Evolutionary conservation across 2,113 vertebrate genomes (phyloP), one percentile per base, ranked within the genome.

Genomic region (Gnathonemus echidnorhynchus): DNA sequence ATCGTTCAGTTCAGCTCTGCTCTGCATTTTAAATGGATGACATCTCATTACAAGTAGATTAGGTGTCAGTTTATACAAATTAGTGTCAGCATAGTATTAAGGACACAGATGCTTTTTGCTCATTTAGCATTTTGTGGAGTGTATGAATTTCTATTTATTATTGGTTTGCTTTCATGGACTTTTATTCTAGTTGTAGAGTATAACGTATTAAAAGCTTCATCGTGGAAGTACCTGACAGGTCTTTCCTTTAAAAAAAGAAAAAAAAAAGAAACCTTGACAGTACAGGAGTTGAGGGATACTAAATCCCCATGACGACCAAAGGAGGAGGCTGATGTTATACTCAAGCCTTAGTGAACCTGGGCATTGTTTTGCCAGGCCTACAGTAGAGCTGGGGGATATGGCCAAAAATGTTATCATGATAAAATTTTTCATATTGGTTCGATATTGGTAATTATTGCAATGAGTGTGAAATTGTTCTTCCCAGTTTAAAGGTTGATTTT

Each of bases 291-390:
- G 6, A 21, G 83, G 5, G 84, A 87, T 46, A 5, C 45, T 21
- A 35, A 19, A 35, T 89, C 27, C 52, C 35, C 66, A 77, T 84
- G 83, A 86, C 27, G 88, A 91, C 88, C 90, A 89, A 89, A 91
- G 88, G 58, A 52, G 49, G 45, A 19, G 90, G 90, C 83, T 15
- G n/a, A 89, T 45, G 27, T 24, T 62, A 45, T 5, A 13, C 24
- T 52, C 56, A 15, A 31, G 11, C 42, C 31, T 77, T 39, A 77
- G 77, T 49, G 46, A 35, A 15, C 45, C 49, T 21, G 48, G 45
- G 17, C 45, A 85, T 42, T 45, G 45, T 77, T 77, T 77, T 39
- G 35, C 70, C 70, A 77, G 74, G 39, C 74, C 74, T 80, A 19
- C 35, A 80, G 35, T 24, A 21, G 19, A 56, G 53, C 53, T 56